phyloP scores from a whole-genome alignment of 2,797 vertebrate species.

The Alauda arvensis region DNA sequence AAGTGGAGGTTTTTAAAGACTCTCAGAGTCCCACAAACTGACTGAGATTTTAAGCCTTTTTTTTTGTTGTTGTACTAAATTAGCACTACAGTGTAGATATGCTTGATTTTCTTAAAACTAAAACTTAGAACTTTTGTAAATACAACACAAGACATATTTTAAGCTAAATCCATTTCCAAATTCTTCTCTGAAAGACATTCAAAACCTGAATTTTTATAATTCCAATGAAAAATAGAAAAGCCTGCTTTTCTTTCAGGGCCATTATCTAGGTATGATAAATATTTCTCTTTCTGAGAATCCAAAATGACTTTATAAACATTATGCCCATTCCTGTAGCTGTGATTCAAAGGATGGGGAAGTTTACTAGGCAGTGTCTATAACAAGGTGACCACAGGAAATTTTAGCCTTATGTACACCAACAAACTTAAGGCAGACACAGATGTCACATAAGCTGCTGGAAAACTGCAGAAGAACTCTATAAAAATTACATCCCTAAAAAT shows the following conservation, averaged over 20 bases:
- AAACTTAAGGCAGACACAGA: not conserved
- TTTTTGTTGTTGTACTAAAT: not conserved
- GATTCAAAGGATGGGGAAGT: not conserved
- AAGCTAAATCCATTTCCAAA: not conserved
- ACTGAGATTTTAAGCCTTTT: not conserved
- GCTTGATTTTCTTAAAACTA: not conserved
- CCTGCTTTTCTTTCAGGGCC: not conserved
- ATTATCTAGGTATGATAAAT: not conserved
- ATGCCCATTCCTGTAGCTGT: not conserved
- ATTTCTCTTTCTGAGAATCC: not conserved
- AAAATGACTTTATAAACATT: not conserved
- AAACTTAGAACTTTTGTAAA: not conserved
- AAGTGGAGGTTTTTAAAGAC: not conserved
- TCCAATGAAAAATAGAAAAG: not conserved
- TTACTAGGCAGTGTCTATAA: not conserved
- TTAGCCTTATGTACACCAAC: not conserved
- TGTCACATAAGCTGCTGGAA: not conserved
- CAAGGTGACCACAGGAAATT: not conserved
- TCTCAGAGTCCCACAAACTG: not conserved
- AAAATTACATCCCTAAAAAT: not conserved
- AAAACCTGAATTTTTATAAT: not conserved
- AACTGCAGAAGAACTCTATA: not conserved
- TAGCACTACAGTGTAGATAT: not conserved
- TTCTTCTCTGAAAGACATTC: not conserved
- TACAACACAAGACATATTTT: not conserved